Evolutionary conservation across 2,113 vertebrate species (phyloP), one percentile per base, ranked within the genome.

Genomic region (Strix aluco): DNA sequence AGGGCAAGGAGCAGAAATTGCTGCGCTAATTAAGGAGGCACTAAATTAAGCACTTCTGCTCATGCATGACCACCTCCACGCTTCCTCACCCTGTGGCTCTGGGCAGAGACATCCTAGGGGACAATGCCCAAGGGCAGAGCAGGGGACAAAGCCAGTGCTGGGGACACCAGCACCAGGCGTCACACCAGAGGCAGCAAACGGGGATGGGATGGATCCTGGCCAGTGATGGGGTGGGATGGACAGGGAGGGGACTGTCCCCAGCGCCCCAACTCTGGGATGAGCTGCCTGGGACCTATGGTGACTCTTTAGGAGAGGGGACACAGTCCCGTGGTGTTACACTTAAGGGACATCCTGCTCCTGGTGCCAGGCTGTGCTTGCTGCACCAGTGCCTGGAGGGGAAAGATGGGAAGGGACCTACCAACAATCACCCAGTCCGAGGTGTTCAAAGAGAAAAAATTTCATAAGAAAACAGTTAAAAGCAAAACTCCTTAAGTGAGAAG

Each of bases 41-140:
- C 32, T 55, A 83, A 92, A 94, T 81, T 2, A 90, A 90, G 30
- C 0, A 1, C 6, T 87, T 38, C 49, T 81, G 72, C 13, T 51
- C 54, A 38, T 3, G 25, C 0, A 0, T 27, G 55, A 52, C 17
- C 19, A 16, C 13, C 32, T 32, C 69, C 3, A 1, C 2, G 29
- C 8, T 17, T 42, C 49, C 30, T 73, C 38, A 25, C 11, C 32
- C 62, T 25, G 8, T 5, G 42, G 52, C 30, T 78, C 40, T 52
- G 40, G 44, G 77, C 49, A 87, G 69, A 73, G 69, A 32, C 5
- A 26, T 16, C 49, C 51, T 1, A 0, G 29, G 38, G n/a, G 10
- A 16, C 44, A 61, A 40, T 5, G 32, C 10, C 38, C 70, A 42
- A 74, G n/a, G 40, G 51, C 47, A 63, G 20, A 47, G 30, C 47